A percentile compares a stretch with the other conserved stretches of the same genome.
Conservation (phyloP, 2,113 vertebrate species). For the Gadus chalcogrammus region DNA sequence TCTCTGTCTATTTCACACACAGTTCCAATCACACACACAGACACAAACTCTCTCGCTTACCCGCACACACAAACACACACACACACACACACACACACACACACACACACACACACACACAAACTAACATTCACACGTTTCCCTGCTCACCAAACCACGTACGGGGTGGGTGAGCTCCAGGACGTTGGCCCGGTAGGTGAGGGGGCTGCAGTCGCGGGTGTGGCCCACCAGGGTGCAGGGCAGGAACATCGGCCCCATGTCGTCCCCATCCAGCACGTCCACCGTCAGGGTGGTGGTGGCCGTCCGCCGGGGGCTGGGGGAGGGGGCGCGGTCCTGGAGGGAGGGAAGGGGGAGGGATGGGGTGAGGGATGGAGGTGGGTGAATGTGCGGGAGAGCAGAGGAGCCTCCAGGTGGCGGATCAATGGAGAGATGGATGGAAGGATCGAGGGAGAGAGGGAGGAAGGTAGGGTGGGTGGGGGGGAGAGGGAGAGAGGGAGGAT, state of each 20-base stretch:
- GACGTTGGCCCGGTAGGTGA: slow-evolving; percentile 85
- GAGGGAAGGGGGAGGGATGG: neutral
- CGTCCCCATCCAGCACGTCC: slow-evolving; percentile 91
- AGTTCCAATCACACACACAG: no score
- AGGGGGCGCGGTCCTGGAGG: slow-evolving; percentile 86
- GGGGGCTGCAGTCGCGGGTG: slow-evolving; percentile 88
- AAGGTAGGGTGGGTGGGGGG: no score
- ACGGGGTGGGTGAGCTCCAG: slow-evolving; percentile 88
- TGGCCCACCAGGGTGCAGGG: slow-evolving; percentile 87
- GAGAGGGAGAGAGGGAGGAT: no score
- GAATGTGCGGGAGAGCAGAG: no score
- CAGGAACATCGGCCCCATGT: slow-evolving; percentile 94
- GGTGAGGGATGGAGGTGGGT: neutral
- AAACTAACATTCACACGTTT: no score
- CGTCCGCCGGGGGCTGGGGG: slow-evolving; percentile 81
- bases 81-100: no score
- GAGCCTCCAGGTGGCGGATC: no score
- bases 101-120: no score
- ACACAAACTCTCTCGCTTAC: no score
- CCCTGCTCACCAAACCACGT: slow-evolving; percentile 43
- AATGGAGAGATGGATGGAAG: neutral
- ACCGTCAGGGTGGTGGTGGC: slow-evolving; percentile 93
- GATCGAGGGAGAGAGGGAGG: neutral
- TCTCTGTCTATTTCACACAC: no score
- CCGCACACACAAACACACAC: no score